Conservation (phyloP, 2,113 vertebrate species). For the Mustela nigripes region DNA sequence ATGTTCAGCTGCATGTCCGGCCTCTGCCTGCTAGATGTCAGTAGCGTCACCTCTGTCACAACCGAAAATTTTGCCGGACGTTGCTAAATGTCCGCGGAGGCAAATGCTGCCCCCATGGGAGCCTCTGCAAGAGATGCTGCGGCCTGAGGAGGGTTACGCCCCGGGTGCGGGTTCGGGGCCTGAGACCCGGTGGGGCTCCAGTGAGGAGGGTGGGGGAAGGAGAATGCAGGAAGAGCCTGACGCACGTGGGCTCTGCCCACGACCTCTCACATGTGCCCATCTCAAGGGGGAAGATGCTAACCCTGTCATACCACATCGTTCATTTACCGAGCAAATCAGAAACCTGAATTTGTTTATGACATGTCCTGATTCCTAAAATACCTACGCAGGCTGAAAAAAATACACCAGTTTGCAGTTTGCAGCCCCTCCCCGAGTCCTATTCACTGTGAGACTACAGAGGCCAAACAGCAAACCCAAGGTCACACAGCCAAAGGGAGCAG, state of each 20-base stretch:
- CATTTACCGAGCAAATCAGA: neutral
- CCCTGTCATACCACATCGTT: too few relatives aligned
- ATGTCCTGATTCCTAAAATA: neutral
- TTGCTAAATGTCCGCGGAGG: neutral
- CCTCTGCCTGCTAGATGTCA: neutral
- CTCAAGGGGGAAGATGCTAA: too few relatives aligned
- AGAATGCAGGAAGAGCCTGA: fast-evolving
- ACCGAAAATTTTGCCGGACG: neutral
- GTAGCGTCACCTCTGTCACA: neutral
- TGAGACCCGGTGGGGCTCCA: neutral
- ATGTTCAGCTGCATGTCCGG: too few relatives aligned
- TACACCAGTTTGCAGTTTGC: neutral
- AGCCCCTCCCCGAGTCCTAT: neutral
- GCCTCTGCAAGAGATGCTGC: fast-evolving
- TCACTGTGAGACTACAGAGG: neutral
- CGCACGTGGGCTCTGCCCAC: fast-evolving
- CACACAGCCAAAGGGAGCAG: neutral
- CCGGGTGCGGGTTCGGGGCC: neutral
- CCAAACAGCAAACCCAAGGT: neutral
- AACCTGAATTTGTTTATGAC: neutral
- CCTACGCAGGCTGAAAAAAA: neutral
- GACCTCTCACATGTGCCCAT: neutral
- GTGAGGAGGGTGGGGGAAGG: too few relatives aligned
- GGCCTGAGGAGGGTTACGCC: fast-evolving
- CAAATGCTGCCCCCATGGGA: fast-evolving